phyloP scores from a whole-genome alignment of 2,888 invertebrate species.

The Lumbricus terrestris region DNA sequence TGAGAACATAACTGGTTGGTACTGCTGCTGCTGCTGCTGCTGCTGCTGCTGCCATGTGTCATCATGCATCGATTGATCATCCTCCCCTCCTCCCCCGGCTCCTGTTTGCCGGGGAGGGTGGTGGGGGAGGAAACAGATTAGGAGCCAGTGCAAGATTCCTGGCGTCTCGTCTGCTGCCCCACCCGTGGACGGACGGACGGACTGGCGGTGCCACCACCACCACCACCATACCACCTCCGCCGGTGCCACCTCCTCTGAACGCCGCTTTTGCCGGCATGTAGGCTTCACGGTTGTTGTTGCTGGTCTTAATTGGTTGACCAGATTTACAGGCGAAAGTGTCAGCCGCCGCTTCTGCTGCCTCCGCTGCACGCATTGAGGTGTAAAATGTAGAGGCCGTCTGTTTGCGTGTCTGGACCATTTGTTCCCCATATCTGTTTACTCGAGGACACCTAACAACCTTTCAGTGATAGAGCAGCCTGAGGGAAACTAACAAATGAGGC shows the following conservation, averaged over 20 bases:
- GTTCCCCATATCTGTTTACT: slow-evolving; percentile 3
- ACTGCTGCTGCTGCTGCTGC: background rate
- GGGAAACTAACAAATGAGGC: background rate
- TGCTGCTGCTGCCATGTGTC: background rate
- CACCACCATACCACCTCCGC: too few relatives aligned
- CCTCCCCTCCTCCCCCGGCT: background rate
- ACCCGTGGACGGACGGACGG: background rate
- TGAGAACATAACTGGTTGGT: background rate
- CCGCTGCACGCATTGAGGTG: background rate
- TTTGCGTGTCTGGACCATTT: background rate
- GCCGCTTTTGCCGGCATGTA: background rate
- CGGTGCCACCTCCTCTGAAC: too few relatives aligned
- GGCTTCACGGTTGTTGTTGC: background rate
- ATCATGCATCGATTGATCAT: slow-evolving; percentile 3
- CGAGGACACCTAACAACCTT: background rate
- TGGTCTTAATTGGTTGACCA: background rate
- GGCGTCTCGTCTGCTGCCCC: background rate
- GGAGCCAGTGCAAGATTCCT: background rate
- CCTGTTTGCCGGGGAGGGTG: background rate
- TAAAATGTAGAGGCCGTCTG: background rate
- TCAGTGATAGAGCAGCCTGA: background rate
- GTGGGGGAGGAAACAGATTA: background rate
- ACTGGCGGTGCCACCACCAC: background rate
- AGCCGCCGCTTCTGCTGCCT: background rate
- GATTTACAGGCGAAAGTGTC: background rate